These are phyloP conservation scores for Lycophotia porphyrea DNA, from an alignment of 2,888 invertebrate species.

Conservation along the genomic window DNA sequence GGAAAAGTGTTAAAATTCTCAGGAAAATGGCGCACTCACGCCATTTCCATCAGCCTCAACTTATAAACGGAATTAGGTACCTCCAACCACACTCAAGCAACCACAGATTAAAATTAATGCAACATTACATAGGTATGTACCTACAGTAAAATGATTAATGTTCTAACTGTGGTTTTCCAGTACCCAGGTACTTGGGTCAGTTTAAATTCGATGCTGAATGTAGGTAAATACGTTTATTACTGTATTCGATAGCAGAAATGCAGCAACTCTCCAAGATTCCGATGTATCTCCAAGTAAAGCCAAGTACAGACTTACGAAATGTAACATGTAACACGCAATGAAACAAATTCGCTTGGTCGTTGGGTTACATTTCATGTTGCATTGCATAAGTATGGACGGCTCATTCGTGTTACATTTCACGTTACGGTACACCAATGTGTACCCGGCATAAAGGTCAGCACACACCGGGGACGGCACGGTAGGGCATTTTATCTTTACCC, in stretches of 20 bases:
- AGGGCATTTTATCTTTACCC: neutral
- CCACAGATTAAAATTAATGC: neutral
- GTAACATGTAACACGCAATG: no score
- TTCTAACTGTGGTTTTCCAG: neutral
- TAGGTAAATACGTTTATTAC: neutral
- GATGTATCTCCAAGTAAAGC: constrained; percentile 25
- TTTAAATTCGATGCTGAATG: constrained; percentile 15
- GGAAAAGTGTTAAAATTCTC: neutral
- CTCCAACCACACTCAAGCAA: neutral
- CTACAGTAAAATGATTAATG: neutral
- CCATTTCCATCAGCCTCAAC: neutral
- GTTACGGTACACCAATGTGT: no score
- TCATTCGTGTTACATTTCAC: no score
- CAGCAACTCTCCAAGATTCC: constrained; percentile 18
- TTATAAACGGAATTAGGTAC: neutral
- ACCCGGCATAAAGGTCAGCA: no score
- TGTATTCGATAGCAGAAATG: constrained; percentile 46
- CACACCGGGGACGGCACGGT: neutral
- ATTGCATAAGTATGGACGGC: no score
- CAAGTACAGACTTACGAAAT: no score
- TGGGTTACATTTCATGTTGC: no score
- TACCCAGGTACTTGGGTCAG: constrained; percentile 3
- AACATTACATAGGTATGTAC: neutral
- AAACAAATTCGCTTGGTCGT: no score
- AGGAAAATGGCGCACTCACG: neutral